phyloP scores from a whole-genome alignment of 2,888 invertebrate species.

The Heliconius aoede region DNA sequence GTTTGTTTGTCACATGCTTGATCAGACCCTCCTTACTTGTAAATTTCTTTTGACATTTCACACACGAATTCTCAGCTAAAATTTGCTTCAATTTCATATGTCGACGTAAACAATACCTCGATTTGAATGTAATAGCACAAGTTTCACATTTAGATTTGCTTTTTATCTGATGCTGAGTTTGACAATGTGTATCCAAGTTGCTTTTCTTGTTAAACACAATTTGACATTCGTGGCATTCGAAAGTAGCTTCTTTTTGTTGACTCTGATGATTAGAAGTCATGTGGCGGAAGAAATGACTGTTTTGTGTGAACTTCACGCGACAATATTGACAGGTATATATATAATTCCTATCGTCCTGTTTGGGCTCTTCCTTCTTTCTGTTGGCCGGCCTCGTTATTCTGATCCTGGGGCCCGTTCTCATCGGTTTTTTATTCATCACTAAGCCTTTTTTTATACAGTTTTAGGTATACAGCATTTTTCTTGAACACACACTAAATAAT shows the following conservation, averaged over 20 bases:
- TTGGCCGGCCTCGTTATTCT: conserved; percentile 68
- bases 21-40: conserved; percentile 64
- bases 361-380: conserved; percentile 61
- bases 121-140: conserved; percentile 76
- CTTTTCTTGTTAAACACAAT: conserved; percentile 70
- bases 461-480: neutral
- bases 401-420: conserved; percentile 71
- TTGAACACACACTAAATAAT: conserved; percentile 4
- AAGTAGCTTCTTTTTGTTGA: conserved; percentile 70
- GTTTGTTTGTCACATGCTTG: conserved; percentile 73
- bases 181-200: conserved; percentile 70
- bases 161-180: conserved; percentile 68
- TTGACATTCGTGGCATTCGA: conserved; percentile 74
- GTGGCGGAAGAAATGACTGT: conserved; percentile 77
- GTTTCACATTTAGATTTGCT: conserved; percentile 75
- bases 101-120: conserved; percentile 72
- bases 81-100: conserved; percentile 73
- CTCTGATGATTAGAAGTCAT: conserved; percentile 75
- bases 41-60: conserved; percentile 76
- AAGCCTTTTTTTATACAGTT: conserved; percentile 42
- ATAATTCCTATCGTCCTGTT: conserved; percentile 63
- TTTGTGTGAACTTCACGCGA: conserved; percentile 73
- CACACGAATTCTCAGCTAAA: conserved; percentile 70
- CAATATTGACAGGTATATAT: conserved; percentile 77
- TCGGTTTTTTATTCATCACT: conserved; percentile 76